phyloP scores from a whole-genome alignment of 1,140 invertebrate species.

The Brachionus asplanchnoidis region DNA sequence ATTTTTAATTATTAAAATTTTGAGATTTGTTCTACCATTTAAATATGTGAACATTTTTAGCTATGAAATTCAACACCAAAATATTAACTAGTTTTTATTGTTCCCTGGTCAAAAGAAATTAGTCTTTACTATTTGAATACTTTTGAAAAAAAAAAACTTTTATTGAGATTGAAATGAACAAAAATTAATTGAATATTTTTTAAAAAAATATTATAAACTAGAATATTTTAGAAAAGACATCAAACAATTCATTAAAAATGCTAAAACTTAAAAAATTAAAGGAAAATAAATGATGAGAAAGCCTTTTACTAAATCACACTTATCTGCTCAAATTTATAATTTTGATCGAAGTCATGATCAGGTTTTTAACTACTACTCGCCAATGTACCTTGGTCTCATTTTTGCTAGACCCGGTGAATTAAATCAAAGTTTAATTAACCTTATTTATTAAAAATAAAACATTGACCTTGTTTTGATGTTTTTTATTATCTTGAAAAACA shows the following conservation, averaged over 20 bases:
- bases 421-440: background rate
- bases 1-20: background rate
- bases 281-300: background rate
- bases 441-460: background rate
- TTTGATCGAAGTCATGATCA: background rate
- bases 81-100: no score
- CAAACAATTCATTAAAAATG: no score
- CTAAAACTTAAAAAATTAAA: no score
- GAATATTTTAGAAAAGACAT: no score
- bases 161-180: no score
- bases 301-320: background rate
- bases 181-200: background rate
- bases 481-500: background rate
- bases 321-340: background rate
- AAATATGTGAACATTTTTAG: background rate
- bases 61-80: background rate
- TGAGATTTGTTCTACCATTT: background rate
- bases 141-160: no score
- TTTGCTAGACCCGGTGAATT: background rate
- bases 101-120: no score
- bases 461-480: background rate
- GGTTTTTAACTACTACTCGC: background rate
- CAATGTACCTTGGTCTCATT: background rate
- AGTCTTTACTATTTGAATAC: background rate
- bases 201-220: background rate